Evolutionary conservation across 2,888 invertebrate species (phyloP), one percentile per base, ranked within the genome.

Genomic region (Drosophila vallismaia): DNA sequence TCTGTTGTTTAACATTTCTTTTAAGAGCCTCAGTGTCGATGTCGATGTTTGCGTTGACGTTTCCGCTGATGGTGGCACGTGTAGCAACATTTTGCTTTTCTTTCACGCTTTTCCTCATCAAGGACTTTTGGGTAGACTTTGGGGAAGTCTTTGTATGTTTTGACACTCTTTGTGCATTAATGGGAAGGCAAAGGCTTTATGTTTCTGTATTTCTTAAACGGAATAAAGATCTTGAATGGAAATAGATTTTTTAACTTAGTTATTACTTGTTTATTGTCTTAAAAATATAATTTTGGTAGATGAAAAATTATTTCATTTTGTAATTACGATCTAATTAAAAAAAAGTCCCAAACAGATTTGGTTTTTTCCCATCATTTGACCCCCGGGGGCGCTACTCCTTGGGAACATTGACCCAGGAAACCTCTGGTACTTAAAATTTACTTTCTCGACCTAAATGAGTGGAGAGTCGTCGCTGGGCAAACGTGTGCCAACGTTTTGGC

Each of bases 321-420:
- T 76, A 79, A 76, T 75, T 68, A 79, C 67, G 51, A 72, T 74
- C 64, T 77, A 76, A 79, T 74, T 58, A 45, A 59, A 45, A 19
- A 55, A 45, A 49, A 29, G n/a, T 10, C 63, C 38, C 4, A 26
- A 28, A 7, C 44, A 24, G 33, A n/a, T 14, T 42, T 9, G 12
- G 14, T 2, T 26, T n/a, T 3, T 9, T 12, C 24, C 10, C 4
- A 12, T 10, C 36, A 26, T 19, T 8, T 29, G 7, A 31, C 24
- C 19, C 8, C 3, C 0, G 10, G n/a, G 19, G 19, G 4, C 8
- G 4, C 14, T 8, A 1, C n/a, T 29, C 49, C 50, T 56, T 28
- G 36, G 28, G 1, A 57, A 60, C 28, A 36, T 10, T 26, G 63
- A 66, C 57, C 62, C 49, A 38, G 45, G 24, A n/a, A 14, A 31